Conservation (phyloP, 2,797 vertebrate species). For the Labroides dimidiatus region DNA sequence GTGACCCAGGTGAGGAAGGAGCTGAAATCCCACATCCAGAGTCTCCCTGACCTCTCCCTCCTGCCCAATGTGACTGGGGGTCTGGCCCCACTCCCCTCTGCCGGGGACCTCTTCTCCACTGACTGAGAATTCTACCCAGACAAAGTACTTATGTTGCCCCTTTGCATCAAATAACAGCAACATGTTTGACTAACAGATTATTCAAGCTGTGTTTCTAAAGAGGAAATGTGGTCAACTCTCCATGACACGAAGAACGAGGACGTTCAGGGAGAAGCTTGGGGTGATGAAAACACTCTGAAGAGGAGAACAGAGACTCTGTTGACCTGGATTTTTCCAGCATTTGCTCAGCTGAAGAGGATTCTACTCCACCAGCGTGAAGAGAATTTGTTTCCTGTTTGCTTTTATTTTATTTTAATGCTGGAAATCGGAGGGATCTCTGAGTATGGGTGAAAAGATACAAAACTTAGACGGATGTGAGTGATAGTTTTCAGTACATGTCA, state of each 20-base stretch:
- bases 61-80: slow-evolving; percentile 97
- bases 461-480: slow-evolving; percentile 19
- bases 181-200: slow-evolving; percentile 50
- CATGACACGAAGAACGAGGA: slow-evolving; percentile 36
- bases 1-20: slow-evolving; percentile 98
- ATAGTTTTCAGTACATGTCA: slow-evolving; percentile 35
- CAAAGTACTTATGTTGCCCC: slow-evolving; percentile 12
- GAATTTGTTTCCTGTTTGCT: slow-evolving; percentile 61
- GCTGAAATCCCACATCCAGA: slow-evolving; percentile 99
- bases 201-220: slow-evolving; percentile 37
- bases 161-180: slow-evolving; percentile 38
- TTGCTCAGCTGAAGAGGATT: slow-evolving; percentile 59
- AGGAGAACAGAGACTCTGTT: slow-evolving; percentile 63
- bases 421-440: slow-evolving; percentile 21
- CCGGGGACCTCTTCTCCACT: slow-evolving; percentile 98
- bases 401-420: slow-evolving; percentile 51
- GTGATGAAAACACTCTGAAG: slow-evolving; percentile 44
- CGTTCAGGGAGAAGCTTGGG: slow-evolving; percentile 35
- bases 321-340: slow-evolving; percentile 45
- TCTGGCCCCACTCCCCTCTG: slow-evolving; percentile 95
- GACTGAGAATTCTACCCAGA: slow-evolving; percentile 83
- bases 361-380: slow-evolving; percentile 76
- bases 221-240: slow-evolving; percentile 47
- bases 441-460: slow-evolving; percentile 11
- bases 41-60: slow-evolving; percentile 95